A percentile compares a stretch with the other conserved stretches of the same genome.
phyloP scores from a whole-genome alignment of 2,113 vertebrate species.

The Parotia lawesii region DNA sequence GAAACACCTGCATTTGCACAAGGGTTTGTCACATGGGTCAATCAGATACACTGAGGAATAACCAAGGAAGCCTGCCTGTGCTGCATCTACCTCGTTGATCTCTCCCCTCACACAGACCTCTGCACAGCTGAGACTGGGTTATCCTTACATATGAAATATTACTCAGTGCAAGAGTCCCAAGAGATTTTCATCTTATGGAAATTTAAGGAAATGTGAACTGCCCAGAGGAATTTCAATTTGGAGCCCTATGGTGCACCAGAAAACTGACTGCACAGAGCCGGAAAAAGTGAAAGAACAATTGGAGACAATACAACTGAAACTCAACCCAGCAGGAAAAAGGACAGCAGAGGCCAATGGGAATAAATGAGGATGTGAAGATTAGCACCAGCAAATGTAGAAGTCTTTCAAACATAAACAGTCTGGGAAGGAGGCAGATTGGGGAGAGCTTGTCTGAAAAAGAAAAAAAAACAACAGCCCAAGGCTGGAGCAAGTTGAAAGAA shows the following conservation, averaged over 20 bases:
- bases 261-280: background rate
- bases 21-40: background rate
- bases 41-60: background rate
- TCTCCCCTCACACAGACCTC: background rate
- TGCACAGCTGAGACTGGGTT: background rate
- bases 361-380: slow-evolving; percentile 44
- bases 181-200: background rate
- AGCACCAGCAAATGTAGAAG: slow-evolving; percentile 5
- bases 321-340: slow-evolving; percentile 5
- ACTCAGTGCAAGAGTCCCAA: background rate
- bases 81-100: background rate
- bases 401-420: slow-evolving; percentile 16
- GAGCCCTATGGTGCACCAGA: slow-evolving; percentile 7
- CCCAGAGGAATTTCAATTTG: background rate
- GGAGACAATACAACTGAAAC: slow-evolving; percentile 35
- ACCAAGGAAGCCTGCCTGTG: background rate
- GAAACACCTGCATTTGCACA: background rate
- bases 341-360: background rate
- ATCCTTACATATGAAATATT: background rate
- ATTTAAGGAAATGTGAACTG: slow-evolving; percentile 10
- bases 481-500: slow-evolving; percentile 5
- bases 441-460: background rate
- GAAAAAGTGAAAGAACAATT: slow-evolving; percentile 13
- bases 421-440: background rate
- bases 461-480: background rate